A percentile compares a stretch with the other conserved stretches of the same genome.
Evolutionary conservation across 2,888 invertebrate species (phyloP).

Genomic region (Sympetrum striolatum): DNA sequence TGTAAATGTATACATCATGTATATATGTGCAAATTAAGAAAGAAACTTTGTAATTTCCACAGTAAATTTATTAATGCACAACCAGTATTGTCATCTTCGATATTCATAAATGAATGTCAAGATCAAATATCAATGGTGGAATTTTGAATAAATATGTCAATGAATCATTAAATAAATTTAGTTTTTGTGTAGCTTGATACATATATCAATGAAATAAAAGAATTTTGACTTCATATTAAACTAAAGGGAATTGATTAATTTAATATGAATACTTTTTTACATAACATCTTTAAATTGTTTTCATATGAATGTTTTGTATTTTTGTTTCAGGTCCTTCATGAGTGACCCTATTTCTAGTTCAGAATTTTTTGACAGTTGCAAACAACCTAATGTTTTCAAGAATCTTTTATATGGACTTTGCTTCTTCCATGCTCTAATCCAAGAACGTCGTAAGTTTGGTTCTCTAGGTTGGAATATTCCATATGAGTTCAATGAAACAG

Average conservation of each 20-base stretch:
- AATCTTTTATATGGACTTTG: conserved; percentile 86
- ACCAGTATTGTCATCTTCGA: too few relatives aligned
- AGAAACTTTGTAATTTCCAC: too few relatives aligned
- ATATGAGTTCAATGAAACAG: conserved; percentile 96
- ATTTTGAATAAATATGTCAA: too few relatives aligned
- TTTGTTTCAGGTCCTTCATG: conserved; percentile 68
- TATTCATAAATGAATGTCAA: too few relatives aligned
- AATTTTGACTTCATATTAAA: too few relatives aligned
- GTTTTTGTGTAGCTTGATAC: too few relatives aligned
- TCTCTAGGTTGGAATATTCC: conserved; percentile 95
- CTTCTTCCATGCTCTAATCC: conserved; percentile 93
- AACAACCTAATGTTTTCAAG: conserved; percentile 79
- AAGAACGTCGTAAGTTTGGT: conserved; percentile 90
- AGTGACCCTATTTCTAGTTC: conserved; percentile 86
- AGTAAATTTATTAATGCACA: too few relatives aligned
- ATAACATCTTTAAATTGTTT: background rate
- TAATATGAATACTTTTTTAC: background rate
- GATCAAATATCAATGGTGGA: too few relatives aligned
- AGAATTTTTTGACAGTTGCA: conserved; percentile 85
- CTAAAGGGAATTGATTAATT: background rate
- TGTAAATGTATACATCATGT: too few relatives aligned
- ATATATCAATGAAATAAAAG: too few relatives aligned
- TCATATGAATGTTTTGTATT: background rate
- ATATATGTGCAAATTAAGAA: too few relatives aligned
- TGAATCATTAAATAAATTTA: too few relatives aligned